Evolutionary conservation across 2,113 vertebrate genomes (phyloP).

Genomic region (Chaenogobius annularis): DNA sequence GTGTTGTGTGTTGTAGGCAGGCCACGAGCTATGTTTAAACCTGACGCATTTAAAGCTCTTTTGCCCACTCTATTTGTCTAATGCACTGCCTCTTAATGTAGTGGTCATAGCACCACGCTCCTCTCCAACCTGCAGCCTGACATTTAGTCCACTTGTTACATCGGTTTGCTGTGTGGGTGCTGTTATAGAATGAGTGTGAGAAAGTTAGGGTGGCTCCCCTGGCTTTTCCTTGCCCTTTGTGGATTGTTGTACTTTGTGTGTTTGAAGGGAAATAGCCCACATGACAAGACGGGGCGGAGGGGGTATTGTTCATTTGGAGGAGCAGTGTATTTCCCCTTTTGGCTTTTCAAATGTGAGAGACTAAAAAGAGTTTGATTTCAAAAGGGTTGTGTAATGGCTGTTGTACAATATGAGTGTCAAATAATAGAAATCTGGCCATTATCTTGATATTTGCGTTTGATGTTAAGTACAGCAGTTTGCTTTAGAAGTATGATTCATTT

Average conservation of each 20-base stretch:
- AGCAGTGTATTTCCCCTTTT: neutral
- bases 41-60: conserved; percentile 23
- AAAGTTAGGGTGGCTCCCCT: conserved; percentile 31
- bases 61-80: conserved; percentile 42
- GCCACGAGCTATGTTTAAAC: neutral
- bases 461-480: neutral
- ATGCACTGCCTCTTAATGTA: conserved; percentile 8
- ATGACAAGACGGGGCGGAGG: conserved; percentile 30
- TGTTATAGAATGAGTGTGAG: conserved; percentile 12
- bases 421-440: neutral
- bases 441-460: neutral
- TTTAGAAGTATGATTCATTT: neutral
- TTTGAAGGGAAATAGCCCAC: conserved; percentile 31
- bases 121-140: neutral
- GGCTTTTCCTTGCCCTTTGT: conserved; percentile 23
- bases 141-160: conserved; percentile 1
- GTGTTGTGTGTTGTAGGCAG: neutral
- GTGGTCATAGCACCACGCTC: conserved; percentile 27
- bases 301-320: conserved; percentile 15
- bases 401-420: neutral
- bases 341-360: conserved; percentile 4
- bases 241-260: conserved; percentile 20
- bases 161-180: conserved; percentile 15
- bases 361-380: neutral
- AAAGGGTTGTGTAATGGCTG: neutral